These are phyloP conservation scores for Drosophila pseudotalamancana DNA, from an alignment of 2,888 invertebrate species.

Conservation along the genomic window DNA sequence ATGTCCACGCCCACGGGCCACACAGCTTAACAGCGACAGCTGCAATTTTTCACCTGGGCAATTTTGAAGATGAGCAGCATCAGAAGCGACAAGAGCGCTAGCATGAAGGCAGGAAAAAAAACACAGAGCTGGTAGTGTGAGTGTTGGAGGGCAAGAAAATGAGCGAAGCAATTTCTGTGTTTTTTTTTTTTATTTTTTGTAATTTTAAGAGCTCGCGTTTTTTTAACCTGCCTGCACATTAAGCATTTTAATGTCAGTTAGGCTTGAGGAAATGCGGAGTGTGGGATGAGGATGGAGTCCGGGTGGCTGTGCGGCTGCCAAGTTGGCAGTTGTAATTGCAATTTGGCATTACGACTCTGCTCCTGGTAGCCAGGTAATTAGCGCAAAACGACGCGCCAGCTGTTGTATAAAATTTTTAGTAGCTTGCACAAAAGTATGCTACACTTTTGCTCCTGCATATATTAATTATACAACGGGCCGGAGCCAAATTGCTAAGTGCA, in stretches of 20 bases:
- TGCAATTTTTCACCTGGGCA: slow-evolving; percentile 84
- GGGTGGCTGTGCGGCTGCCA: slow-evolving; percentile 19
- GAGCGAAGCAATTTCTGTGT: slow-evolving; percentile 49
- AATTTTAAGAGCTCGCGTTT: slow-evolving; percentile 61
- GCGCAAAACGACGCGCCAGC: slow-evolving; percentile 77
- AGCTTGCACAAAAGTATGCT: slow-evolving; percentile 61
- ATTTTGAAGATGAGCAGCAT: slow-evolving; percentile 80
- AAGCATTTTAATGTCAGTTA: slow-evolving; percentile 82
- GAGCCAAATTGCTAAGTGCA: slow-evolving; percentile 68
- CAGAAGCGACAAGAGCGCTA: slow-evolving; percentile 24
- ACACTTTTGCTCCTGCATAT: slow-evolving; percentile 56
- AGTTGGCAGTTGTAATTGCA: slow-evolving; percentile 74
- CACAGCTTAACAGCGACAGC: slow-evolving; percentile 70
- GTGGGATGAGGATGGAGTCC: background rate
- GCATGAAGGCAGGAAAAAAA: slow-evolving; percentile 24
- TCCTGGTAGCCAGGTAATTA: slow-evolving; percentile 68
- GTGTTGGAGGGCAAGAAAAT: slow-evolving; percentile 23
- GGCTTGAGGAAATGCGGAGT: slow-evolving; percentile 14
- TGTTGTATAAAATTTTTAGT: slow-evolving; percentile 77
- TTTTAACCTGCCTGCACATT: slow-evolving; percentile 71
- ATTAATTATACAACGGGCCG: slow-evolving; percentile 67
- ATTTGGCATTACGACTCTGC: slow-evolving; percentile 73
- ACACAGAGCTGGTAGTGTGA: slow-evolving; percentile 1
- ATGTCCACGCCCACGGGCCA: slow-evolving; percentile 20
- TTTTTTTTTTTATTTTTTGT: slow-evolving; percentile 43